Evolutionary conservation across 2,888 invertebrate genomes (phyloP).

Genomic region (Eremobia ochroleuca): DNA sequence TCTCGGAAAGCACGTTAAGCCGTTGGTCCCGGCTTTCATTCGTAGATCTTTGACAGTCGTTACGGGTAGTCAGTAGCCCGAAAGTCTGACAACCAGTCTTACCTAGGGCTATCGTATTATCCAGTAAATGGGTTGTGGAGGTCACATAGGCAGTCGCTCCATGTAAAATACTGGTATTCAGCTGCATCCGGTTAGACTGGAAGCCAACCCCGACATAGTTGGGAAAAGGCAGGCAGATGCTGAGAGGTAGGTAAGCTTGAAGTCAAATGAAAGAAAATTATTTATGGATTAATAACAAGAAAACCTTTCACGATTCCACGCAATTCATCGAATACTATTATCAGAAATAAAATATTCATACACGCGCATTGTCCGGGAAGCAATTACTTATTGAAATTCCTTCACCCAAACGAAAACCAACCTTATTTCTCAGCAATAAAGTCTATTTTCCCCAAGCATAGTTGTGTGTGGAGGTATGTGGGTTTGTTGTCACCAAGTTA

Average conservation of each 20-base stretch:
- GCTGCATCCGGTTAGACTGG: too few relatives aligned
- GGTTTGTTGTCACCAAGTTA: slow-evolving; percentile 76
- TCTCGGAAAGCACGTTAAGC: too few relatives aligned
- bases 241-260: neutral
- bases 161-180: too few relatives aligned
- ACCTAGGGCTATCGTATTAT: too few relatives aligned
- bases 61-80: too few relatives aligned
- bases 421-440: slow-evolving; percentile 8
- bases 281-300: slow-evolving; percentile 7
- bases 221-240: too few relatives aligned
- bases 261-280: neutral
- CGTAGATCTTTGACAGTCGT: too few relatives aligned
- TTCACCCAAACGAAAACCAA: slow-evolving; percentile 26
- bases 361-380: slow-evolving; percentile 23
- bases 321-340: slow-evolving; percentile 29
- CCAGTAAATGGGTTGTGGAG: too few relatives aligned
- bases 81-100: too few relatives aligned
- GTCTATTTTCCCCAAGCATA: slow-evolving; percentile 39
- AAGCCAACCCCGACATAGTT: too few relatives aligned
- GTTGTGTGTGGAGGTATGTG: neutral
- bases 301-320: slow-evolving; percentile 38
- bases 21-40: too few relatives aligned
- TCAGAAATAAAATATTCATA: slow-evolving; percentile 51
- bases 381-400: slow-evolving; percentile 59
- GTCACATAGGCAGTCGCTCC: too few relatives aligned